Conservation (phyloP, 2,888 invertebrate genomes). For the Rugalucina vietnamica region DNA sequence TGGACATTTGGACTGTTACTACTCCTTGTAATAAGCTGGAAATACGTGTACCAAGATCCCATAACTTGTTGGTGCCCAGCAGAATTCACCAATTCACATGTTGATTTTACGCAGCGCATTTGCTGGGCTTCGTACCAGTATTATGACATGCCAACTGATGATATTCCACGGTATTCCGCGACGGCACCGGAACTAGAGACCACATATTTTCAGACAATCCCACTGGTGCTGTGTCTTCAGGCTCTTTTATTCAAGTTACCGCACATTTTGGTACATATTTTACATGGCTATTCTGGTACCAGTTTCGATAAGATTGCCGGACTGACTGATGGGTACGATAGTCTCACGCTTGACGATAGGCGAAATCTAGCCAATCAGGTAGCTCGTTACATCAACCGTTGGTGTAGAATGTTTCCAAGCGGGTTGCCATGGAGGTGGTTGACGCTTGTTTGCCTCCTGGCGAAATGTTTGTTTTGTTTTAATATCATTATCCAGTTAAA, state of each 20-base stretch:
- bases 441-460: conserved; percentile 29
- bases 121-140: conserved; percentile 51
- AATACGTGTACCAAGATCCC: conserved; percentile 27
- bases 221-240: conserved; percentile 47
- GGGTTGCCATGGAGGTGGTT: conserved; percentile 43
- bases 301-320: conserved; percentile 50
- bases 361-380: conserved; percentile 39
- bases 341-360: conserved; percentile 41
- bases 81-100: conserved; percentile 14
- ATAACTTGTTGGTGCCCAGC: conserved; percentile 48
- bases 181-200: not conserved
- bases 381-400: conserved; percentile 47
- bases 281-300: conserved; percentile 48
- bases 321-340: conserved; percentile 47
- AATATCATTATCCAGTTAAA: conserved; percentile 29
- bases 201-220: conserved; percentile 51
- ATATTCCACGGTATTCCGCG: not conserved
- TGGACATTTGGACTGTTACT: conserved; percentile 59
- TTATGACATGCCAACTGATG: not conserved
- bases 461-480: conserved; percentile 40
- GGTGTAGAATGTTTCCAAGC: conserved; percentile 37
- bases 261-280: conserved; percentile 44
- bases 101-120: not conserved
- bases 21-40: conserved; percentile 44
- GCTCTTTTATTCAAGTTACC: conserved; percentile 60